Percentiles rank a stretch among this genome's conserved stretches.
These are phyloP conservation scores for Meloidogyne floridensis DNA, from an alignment of 1,140 invertebrate species.

Conservation along the genomic window DNA sequence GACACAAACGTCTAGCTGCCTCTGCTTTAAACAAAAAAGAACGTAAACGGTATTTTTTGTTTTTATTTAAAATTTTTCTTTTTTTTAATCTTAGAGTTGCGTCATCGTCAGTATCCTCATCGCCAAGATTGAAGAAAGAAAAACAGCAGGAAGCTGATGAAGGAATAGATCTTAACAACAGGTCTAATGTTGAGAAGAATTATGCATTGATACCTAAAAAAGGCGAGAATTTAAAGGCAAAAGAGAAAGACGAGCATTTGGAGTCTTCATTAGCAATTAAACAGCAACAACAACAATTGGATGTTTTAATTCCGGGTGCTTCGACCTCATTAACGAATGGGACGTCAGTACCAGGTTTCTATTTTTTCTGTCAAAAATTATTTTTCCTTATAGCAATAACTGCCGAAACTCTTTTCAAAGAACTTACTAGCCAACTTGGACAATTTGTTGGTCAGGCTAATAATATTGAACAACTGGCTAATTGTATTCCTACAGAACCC, in stretches of 20 bases:
- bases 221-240: background rate
- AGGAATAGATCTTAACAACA: background rate
- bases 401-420: background rate
- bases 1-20: slow-evolving; percentile 26
- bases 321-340: background rate
- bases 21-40: slow-evolving; percentile 33
- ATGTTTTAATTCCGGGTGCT: background rate
- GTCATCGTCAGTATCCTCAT: background rate
- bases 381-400: background rate
- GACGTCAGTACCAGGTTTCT: background rate
- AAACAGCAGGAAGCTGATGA: background rate
- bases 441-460: background rate
- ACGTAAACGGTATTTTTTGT: background rate
- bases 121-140: background rate
- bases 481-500: background rate
- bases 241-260: background rate
- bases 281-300: background rate
- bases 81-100: background rate
- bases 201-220: background rate
- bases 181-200: background rate
- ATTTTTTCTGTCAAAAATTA: background rate
- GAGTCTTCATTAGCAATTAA: background rate
- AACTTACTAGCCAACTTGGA: background rate
- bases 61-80: background rate
- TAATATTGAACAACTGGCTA: background rate